Evolutionary conservation across 2,113 vertebrate species (phyloP).

Genomic region (Nematolebias whitei): DNA sequence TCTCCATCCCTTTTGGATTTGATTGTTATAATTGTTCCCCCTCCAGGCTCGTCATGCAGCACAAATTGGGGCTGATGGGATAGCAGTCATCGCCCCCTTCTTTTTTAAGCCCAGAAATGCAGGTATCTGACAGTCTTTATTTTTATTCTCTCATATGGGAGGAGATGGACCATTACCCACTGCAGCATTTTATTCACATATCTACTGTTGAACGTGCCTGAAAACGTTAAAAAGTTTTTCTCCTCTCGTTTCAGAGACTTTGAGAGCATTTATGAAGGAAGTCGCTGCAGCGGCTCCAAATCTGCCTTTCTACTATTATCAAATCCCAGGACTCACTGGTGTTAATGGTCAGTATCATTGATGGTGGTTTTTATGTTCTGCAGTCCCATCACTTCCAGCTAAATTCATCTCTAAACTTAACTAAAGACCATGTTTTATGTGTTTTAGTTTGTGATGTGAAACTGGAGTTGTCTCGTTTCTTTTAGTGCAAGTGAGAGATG

Average conservation of each 20-base stretch:
- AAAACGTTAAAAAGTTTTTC: background rate
- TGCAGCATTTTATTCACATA: background rate
- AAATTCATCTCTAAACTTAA: background rate
- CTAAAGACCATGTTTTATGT: background rate
- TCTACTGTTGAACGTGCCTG: background rate
- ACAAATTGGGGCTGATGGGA: conserved; percentile 83
- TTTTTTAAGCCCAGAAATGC: conserved; percentile 87
- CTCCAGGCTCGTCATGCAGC: conserved; percentile 89
- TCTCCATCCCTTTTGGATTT: background rate
- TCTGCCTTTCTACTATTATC: conserved; percentile 94
- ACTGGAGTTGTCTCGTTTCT: conserved; percentile 7
- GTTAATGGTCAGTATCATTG: conserved; percentile 84
- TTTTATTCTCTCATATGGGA: background rate
- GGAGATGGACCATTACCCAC: no score
- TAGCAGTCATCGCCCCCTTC: conserved; percentile 88
- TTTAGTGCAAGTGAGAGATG: conserved; percentile 84
- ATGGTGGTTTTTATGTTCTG: background rate
- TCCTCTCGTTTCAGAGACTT: conserved; percentile 72
- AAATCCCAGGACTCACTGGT: conserved; percentile 87
- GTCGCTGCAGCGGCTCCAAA: conserved; percentile 84
- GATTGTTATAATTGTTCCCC: background rate
- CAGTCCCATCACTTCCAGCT: background rate
- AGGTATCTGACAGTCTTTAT: conserved; percentile 73
- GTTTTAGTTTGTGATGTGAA: background rate
- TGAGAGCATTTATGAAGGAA: conserved; percentile 84